These are phyloP conservation scores for Sardina pilchardus DNA, from an alignment of 2,113 vertebrate genomes.

Conservation along the genomic window DNA sequence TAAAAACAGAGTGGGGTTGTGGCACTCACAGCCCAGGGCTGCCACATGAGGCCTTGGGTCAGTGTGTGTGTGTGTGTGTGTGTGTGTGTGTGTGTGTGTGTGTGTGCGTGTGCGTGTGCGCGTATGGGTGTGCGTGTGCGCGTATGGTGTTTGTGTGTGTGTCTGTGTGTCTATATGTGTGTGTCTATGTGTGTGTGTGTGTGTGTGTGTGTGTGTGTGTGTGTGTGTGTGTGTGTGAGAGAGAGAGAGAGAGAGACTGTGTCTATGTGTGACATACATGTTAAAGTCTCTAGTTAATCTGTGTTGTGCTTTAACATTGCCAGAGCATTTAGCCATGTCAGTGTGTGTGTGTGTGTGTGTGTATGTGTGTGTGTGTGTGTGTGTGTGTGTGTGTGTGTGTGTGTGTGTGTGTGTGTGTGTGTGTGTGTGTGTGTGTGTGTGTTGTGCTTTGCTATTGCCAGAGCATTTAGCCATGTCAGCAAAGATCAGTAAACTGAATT, in stretches of 20 bases:
- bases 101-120: background rate
- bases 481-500: background rate
- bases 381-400: background rate
- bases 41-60: background rate
- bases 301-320: slow-evolving; percentile 8
- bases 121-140: background rate
- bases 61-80: slow-evolving; percentile 2
- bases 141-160: background rate
- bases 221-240: too few relatives aligned
- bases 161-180: background rate
- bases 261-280: background rate
- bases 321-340: slow-evolving; percentile 8
- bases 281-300: background rate
- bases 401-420: background rate
- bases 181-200: background rate
- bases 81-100: slow-evolving; percentile 8
- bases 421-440: too few relatives aligned
- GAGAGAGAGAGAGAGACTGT: too few relatives aligned
- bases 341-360: background rate
- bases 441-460: slow-evolving; percentile 10
- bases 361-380: background rate
- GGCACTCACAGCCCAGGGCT: background rate
- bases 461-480: slow-evolving; percentile 7
- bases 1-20: background rate
- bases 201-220: background rate